Percentiles rank a stretch among this genome's conserved stretches.
Conservation (phyloP, 2,888 invertebrate species). For the Aricia artaxerxes region DNA sequence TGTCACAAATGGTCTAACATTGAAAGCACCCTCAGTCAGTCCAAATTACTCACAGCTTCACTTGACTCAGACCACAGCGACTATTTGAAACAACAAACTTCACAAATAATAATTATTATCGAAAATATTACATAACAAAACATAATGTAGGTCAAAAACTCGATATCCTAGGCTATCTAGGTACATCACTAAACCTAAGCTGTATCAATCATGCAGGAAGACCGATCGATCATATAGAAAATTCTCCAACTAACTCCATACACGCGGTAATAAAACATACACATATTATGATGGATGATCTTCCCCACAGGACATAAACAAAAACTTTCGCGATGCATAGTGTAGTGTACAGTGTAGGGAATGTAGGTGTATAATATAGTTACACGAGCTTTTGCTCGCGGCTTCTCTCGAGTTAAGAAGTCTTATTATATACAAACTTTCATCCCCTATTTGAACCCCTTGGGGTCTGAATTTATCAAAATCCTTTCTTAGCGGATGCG, state of each 20-base stretch:
- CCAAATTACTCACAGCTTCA: too few species aligned
- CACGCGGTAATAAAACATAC: slow-evolving; percentile 18
- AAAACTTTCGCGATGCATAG: not conserved
- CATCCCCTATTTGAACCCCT: too few species aligned
- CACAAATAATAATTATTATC: not conserved
- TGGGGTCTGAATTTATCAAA: too few species aligned
- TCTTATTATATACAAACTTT: too few species aligned
- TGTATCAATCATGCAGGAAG: slow-evolving; percentile 21
- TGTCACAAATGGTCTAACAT: too few species aligned
- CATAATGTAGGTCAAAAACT: not conserved
- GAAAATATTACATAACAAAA: not conserved
- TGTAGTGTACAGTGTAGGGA: not conserved
- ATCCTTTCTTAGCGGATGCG: too few species aligned
- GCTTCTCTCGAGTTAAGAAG: too few species aligned
- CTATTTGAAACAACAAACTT: too few species aligned
- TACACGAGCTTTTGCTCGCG: too few species aligned
- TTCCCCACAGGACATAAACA: not conserved
- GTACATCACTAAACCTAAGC: slow-evolving; percentile 5
- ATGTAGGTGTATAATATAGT: too few species aligned
- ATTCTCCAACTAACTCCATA: slow-evolving; percentile 23
- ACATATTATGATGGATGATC: slow-evolving; percentile 24
- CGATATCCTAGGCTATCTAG: not conserved
- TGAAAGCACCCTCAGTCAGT: too few species aligned
- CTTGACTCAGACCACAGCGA: too few species aligned
- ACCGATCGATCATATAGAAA: slow-evolving; percentile 23